Evolutionary conservation across 2,113 vertebrate genomes (phyloP), one percentile per base, ranked within the genome.

Genomic region (Cygnus atratus): DNA sequence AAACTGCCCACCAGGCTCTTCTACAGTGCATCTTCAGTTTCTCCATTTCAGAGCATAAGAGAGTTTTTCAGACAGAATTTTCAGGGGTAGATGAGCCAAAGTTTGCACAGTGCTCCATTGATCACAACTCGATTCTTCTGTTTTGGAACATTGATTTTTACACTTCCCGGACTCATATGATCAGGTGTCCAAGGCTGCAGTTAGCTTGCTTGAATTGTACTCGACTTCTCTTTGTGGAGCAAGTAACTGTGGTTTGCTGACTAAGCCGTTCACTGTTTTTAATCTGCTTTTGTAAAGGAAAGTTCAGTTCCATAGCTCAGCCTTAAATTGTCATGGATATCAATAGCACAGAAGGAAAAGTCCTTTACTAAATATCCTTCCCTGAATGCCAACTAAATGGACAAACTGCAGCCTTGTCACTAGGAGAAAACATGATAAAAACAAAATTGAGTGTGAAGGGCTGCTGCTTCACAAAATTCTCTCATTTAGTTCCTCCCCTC

Each of bases 211-310:
- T 92, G 87, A 94, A 91, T 88, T 61, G 39, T 93, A 54, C 75
- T 80, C 5, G 2, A 26, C 35, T 88, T 43, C 68, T 80, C 58
- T 96, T 91, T 66, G 57, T 87, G 84, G 76, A 94, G 31, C 15
- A 75, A 83, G 58, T 48, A 88, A 68, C 82, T 87, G 68, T 95
- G 82, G 87, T 95, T 97, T 96, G 70, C 95, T 96, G 93, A 94
- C 94, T 93, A 79, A 96, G 84, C 62, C 11, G 1, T 88, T 87
- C 80, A 28, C 79, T 85, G 44, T 3, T 96, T 93, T 87, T 79
- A 92, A 80, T 93, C 72, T 89, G 66, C 62, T 93, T 81, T 94
- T 77, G 65, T 89, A 90, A 93, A 90, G 84, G 67, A 92, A 97
- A 96, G 71, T 81, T 91, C 55, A 87, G 58, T 84, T 97, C 91